These are phyloP conservation scores for Holacanthella duospinosa DNA, from an alignment of 2,888 invertebrate species.

Conservation along the genomic window DNA sequence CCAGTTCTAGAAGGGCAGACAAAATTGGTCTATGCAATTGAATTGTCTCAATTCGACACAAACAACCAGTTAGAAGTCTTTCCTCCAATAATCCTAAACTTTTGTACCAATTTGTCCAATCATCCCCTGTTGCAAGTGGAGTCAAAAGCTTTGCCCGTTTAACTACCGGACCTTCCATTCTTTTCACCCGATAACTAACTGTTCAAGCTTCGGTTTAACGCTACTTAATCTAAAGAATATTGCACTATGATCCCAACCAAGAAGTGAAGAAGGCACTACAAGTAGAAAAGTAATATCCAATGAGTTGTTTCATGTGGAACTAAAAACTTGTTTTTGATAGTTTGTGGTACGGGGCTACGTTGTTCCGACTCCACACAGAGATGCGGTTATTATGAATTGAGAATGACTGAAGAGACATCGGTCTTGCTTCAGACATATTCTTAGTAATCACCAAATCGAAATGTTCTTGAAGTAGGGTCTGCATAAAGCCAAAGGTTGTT, in stretches of 20 bases:
- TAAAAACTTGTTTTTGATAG: too few relatives aligned
- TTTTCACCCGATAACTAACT: neutral
- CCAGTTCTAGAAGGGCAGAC: slow-evolving; percentile 11
- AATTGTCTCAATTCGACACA: slow-evolving; percentile 31
- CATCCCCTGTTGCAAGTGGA: slow-evolving; percentile 17
- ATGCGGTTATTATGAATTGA: neutral
- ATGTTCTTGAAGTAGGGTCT: slow-evolving; percentile 17
- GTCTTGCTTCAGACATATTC: slow-evolving; percentile 26
- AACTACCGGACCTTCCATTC: slow-evolving; percentile 35
- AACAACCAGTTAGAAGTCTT: slow-evolving; percentile 30
- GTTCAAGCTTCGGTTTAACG: too few relatives aligned
- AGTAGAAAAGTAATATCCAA: too few relatives aligned
- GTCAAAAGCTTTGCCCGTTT: slow-evolving; percentile 33
- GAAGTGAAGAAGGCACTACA: too few relatives aligned
- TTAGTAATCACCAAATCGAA: slow-evolving; percentile 25
- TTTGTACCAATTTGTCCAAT: slow-evolving; percentile 30
- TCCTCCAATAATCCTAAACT: slow-evolving; percentile 31
- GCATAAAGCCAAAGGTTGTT: slow-evolving; percentile 28
- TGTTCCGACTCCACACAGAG: neutral
- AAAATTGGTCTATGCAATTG: slow-evolving; percentile 31
- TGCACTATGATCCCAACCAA: too few relatives aligned
- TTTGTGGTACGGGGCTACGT: neutral
- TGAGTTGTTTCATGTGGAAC: too few relatives aligned
- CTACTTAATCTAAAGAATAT: too few relatives aligned
- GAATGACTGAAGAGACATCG: slow-evolving; percentile 20